Evolutionary conservation across 1,140 invertebrate genomes (phyloP), one percentile per base, ranked within the genome.

Genomic region (Notospermus geniculatus): DNA sequence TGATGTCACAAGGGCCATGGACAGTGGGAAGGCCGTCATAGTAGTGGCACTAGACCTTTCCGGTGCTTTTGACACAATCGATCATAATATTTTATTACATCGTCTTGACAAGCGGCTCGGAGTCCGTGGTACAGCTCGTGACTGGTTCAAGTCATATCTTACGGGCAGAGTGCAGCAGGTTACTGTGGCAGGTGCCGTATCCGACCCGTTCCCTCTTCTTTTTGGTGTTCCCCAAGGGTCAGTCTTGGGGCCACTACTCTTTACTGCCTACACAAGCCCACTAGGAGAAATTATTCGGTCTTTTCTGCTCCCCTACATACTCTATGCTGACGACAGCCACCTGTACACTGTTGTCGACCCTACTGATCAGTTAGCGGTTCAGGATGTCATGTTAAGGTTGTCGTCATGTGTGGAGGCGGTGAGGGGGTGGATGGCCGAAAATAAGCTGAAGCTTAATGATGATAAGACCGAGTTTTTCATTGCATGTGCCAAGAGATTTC

Each of bases 121-220:
- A 19, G n/a, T 50, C n/a, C 19, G n/a, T n/a, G 46, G 46, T 23
- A 50, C 19, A 7, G 46, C 46, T 9, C 46, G 4, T 4, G 19
- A 50, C 9, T 50, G 46, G 46, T 50, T 50, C 46, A 5, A 50
- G 5, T 50, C 46, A n/a, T 50, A 50, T n/a, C 46, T 50, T 4
- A 7, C 46, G 5, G 19, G 25, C 5, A 5, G 46, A 27, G n/a
- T n/a, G n/a, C 25, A 23, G 46, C 4, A 50, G n/a, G 46, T 50
- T 5, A 50, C 46, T 5, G 46, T 50, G 4, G n/a, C 4, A 5
- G 46, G n/a, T n/a, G 19, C n/a, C 4, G 46, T 27, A 9, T 50
- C 46, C 4, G 46, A 50, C n/a, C 4, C 46, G 4, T 50, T 9
- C n/a, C 19, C n/a, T 5, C 25, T 50, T 9, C n/a, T 4, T 9